Base-by-base conservation (phyloP, 1,140 invertebrate genomes). In the Onthophagus taurus region DNA sequence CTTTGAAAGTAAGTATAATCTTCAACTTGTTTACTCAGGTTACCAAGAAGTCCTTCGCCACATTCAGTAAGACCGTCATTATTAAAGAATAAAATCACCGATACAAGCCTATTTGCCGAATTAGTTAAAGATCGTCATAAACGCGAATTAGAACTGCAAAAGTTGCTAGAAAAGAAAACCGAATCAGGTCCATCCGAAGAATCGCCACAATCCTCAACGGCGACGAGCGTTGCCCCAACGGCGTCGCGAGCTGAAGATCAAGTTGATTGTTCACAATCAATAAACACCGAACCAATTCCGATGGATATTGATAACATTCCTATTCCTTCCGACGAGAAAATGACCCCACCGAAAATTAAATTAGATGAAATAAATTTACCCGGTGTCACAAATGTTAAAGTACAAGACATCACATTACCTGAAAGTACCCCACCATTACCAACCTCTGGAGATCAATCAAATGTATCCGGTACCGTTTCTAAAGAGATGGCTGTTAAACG, bases 21-120 rank as follows among this genome's bases (percentile, higher is more conserved):
- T n/a, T n/a, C n/a, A n/a, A n/a, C n/a, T n/a, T n/a, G n/a, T n/a
- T n/a, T n/a, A n/a, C n/a, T n/a, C n/a, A n/a, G n/a, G n/a, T n/a
- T n/a, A 42, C 37, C 14, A 16, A 46, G 45, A 29, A 65, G 63
- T 47, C 60, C 60, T 3, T 61, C 60, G 9, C 59, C 63, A 9
- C 63, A 63, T 48, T 62, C 61, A 11, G 48, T 63, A 21, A 52
- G 52, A 34, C 55, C 60, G 16, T 63, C 58, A 14, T 53, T 58
- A 41, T 48, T 64, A 24, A 60, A 63, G 47, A 61, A 65, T 47
- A 65, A 65, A 53, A 85, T 89, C 48, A 81, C 77, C 39, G 83
- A 88, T 50, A 89, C 86, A 2, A 89, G 85, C 61, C 68, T 90
- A 1, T 92, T 91, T 61, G 87, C 87, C 2, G 86, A 91, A 62